Evolutionary conservation across 2,888 invertebrate species (phyloP), one percentile per base, ranked within the genome.

Genomic region (Anoplius nigerrimus): DNA sequence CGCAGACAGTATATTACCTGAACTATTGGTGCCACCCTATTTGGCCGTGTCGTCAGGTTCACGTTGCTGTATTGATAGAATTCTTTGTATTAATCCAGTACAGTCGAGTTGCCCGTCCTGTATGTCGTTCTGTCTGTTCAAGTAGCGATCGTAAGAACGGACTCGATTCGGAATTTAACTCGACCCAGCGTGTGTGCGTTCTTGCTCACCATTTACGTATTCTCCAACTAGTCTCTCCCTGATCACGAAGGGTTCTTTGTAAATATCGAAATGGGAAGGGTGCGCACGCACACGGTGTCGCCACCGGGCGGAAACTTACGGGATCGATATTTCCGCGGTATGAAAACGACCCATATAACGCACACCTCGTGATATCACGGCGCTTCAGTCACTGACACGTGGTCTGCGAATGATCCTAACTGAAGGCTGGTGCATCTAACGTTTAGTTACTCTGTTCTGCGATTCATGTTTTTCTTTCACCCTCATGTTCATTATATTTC

Each of bases 291-390:
- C 69, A 62, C 75, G 78, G 76, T 74, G 79, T 63, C 74, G 79
- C 77, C 75, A 77, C 69, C 71, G 74, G 69, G 71, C 75, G 82
- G 78, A 79, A 83, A 80, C 75, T 82, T 80, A 73, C 79, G 56
- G 72, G 83, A 83, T 84, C 82, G 83, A 84, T 84, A 84, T 64
- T 11, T 21, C 55, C 34, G 34, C 45, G 64, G 43, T 63, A 59
- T 68, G 57, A 58, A 58, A 48, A 18, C 58, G 58, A 22, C 22
- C 34, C 22, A 16, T 61, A 57, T 72, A 80, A 79, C 75, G 79
- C 71, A 74, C 71, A 65, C 76, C 64, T 66, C 65, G 58, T 76
- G 34, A 34, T 34, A 34, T 2, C 34, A 34, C 34, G 34, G 34
- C 34, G 34, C 34, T 34, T 11, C 34, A 34, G 34, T 34, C 34